Conservation (phyloP, 2,797 vertebrate species). For the Dendrocincla fuliginosa region DNA sequence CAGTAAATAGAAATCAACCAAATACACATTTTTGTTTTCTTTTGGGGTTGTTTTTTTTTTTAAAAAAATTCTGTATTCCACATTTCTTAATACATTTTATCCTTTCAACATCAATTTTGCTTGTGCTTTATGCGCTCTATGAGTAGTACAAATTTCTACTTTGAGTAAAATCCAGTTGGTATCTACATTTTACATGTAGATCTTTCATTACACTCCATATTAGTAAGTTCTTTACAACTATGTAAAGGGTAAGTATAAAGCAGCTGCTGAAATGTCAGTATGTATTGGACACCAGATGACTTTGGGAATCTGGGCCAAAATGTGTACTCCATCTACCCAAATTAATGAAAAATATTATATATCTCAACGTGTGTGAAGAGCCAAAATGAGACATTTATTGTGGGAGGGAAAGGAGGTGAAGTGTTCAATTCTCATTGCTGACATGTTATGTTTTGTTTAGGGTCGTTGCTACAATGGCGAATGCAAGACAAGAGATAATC, state of each 20-base stretch:
- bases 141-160: not conserved
- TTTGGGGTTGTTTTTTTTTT: not conserved
- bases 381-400: not conserved
- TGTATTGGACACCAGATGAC: not conserved
- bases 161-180: not conserved
- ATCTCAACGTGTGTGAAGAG: not conserved
- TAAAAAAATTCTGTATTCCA: not conserved
- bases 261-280: not conserved
- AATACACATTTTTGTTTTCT: not conserved
- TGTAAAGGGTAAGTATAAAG: not conserved
- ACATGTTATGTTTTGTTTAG: slow-evolving; percentile 72
- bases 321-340: not conserved
- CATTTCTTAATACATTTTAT: not conserved
- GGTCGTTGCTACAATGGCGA: slow-evolving; percentile 96
- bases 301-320: not conserved
- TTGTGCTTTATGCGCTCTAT: not conserved
- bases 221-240: not conserved
- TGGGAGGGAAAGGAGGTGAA: not conserved
- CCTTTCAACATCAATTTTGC: not conserved
- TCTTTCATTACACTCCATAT: not conserved
- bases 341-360: not conserved
- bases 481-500: slow-evolving; percentile 97
- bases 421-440: not conserved
- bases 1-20: not conserved
- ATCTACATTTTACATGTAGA: not conserved